A percentile compares a stretch with the other conserved stretches of the same genome.
phyloP scores from a whole-genome alignment of 2,888 invertebrate species.

The Athalia circularis region DNA sequence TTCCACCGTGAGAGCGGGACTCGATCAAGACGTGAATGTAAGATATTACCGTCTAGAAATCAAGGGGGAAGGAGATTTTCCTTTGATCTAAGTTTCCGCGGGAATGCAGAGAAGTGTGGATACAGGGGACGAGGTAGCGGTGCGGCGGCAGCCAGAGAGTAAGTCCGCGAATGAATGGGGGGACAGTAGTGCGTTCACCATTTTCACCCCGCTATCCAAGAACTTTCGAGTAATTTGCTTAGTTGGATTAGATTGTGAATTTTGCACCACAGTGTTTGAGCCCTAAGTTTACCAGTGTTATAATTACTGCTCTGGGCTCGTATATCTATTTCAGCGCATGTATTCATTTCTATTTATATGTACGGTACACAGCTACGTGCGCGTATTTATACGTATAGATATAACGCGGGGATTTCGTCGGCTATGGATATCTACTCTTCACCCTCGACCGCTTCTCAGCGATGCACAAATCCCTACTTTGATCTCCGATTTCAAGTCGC shows the following conservation, averaged over 20 bases:
- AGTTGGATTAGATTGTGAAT: slow-evolving; percentile 70
- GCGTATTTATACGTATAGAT: no score
- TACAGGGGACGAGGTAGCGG: not conserved
- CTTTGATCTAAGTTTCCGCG: slow-evolving; percentile 68
- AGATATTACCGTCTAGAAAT: slow-evolving; percentile 36
- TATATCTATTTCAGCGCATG: not conserved
- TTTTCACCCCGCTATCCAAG: slow-evolving; percentile 50
- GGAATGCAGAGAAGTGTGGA: slow-evolving; percentile 59
- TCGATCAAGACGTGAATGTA: slow-evolving; percentile 24
- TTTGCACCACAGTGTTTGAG: slow-evolving; percentile 64
- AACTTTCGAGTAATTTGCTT: slow-evolving; percentile 68
- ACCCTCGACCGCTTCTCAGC: slow-evolving; percentile 38
- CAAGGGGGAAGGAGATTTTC: slow-evolving; percentile 37
- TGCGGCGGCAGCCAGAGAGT: slow-evolving; percentile 50
- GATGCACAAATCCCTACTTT: slow-evolving; percentile 37
- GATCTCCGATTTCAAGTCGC: slow-evolving; percentile 37
- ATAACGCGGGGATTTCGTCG: not conserved
- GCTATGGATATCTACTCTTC: slow-evolving; percentile 34
- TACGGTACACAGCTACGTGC: not conserved
- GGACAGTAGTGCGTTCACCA: slow-evolving; percentile 52
- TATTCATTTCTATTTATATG: not conserved
- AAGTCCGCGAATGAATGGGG: not conserved
- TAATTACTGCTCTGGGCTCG: slow-evolving; percentile 60
- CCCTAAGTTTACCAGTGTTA: slow-evolving; percentile 55
- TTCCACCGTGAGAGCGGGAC: slow-evolving; percentile 13